Conservation (phyloP, 2,797 vertebrate species). For the Sebastes aleutianus region DNA sequence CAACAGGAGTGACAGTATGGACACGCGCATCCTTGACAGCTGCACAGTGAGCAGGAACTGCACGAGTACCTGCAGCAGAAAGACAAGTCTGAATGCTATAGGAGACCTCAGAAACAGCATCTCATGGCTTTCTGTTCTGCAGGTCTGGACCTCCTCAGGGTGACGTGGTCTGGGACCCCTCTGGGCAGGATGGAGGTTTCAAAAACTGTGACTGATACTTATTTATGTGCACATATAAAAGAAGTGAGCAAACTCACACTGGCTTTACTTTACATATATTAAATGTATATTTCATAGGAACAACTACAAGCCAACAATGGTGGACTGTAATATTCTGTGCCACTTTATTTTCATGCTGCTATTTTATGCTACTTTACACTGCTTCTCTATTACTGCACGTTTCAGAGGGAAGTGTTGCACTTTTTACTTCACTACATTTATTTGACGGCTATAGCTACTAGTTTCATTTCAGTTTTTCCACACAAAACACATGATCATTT, state of each 20-base stretch:
- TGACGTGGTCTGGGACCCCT: not conserved
- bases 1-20: slow-evolving; percentile 40
- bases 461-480: too few relatives aligned
- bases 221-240: not conserved
- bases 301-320: not conserved
- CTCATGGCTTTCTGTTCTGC: not conserved
- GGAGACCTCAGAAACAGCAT: not conserved
- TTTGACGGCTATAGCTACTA: not conserved
- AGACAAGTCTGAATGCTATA: not conserved
- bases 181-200: not conserved
- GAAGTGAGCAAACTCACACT: not conserved
- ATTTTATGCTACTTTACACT: not conserved
- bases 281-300: not conserved
- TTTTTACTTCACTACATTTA: not conserved
- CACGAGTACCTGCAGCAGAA: slow-evolving; percentile 38
- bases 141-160: not conserved
- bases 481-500: too few relatives aligned
- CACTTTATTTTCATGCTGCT: not conserved
- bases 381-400: not conserved
- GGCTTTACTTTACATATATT: not conserved
- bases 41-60: slow-evolving; percentile 37
- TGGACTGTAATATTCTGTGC: not conserved
- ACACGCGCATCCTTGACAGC: slow-evolving; percentile 37
- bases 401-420: not conserved
- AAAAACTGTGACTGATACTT: not conserved